These are phyloP conservation scores for Hypena proboscidalis DNA, from an alignment of 2,888 invertebrate species.

Conservation along the genomic window DNA sequence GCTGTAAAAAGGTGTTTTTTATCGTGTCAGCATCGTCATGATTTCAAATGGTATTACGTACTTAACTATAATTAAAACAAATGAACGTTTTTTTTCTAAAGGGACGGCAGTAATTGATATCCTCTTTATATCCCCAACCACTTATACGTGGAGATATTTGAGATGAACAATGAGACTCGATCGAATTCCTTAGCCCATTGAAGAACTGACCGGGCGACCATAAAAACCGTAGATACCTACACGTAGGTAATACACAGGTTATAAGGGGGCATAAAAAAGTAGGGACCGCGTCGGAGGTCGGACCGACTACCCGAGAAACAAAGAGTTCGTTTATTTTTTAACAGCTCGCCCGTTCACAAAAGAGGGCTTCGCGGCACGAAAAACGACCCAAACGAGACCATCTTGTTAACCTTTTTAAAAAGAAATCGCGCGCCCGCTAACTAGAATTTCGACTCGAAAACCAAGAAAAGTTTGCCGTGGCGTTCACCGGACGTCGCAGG, in stretches of 20 bases:
- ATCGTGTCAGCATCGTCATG: constrained; percentile 34
- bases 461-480: constrained; percentile 76
- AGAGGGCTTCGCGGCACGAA: constrained; percentile 81
- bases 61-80: constrained; percentile 53
- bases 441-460: constrained; percentile 84
- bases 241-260: constrained; percentile 85
- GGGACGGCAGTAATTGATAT: constrained; percentile 60
- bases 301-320: constrained; percentile 84
- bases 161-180: constrained; percentile 80
- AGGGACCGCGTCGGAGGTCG: constrained; percentile 84
- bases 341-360: constrained; percentile 84
- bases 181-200: constrained; percentile 84
- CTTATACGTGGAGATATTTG: constrained; percentile 61
- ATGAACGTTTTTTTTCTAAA: constrained; percentile 46
- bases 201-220: constrained; percentile 83
- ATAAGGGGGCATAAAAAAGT: constrained; percentile 84
- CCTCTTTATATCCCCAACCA: constrained; percentile 56
- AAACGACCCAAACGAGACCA: constrained; percentile 82
- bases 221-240: constrained; percentile 85
- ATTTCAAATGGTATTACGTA: constrained; percentile 47
- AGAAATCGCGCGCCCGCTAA: constrained; percentile 82
- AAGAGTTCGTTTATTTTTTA: constrained; percentile 85
- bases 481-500: constrained; percentile 70
- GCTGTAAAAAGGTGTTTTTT: constrained; percentile 9
- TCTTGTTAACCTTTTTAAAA: constrained; percentile 85